phyloP scores from a whole-genome alignment of 2,113 vertebrate species.

The Oryzias celebensis region DNA sequence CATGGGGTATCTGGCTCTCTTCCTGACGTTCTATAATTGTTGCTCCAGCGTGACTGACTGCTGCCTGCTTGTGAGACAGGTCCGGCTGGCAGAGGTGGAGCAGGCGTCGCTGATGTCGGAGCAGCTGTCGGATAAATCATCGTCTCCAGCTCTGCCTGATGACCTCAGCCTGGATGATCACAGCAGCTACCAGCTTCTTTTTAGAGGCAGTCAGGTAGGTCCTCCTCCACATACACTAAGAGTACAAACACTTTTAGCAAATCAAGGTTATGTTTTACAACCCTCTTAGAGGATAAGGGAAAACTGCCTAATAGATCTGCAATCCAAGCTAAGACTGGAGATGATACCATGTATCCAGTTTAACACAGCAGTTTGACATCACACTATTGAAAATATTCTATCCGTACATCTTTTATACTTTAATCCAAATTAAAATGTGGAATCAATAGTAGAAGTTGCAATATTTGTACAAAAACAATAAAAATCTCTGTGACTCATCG shows the following conservation, averaged over 20 bases:
- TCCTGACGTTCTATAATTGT: background rate
- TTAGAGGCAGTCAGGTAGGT: constrained; percentile 81
- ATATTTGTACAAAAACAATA: no score
- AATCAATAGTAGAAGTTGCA: no score
- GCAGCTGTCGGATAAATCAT: constrained; percentile 91
- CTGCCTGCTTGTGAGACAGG: constrained; percentile 69
- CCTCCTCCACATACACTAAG: background rate
- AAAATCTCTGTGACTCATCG: no score
- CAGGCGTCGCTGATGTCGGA: constrained; percentile 89
- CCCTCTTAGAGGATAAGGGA: no score
- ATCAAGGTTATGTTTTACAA: background rate
- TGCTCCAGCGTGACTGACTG: background rate
- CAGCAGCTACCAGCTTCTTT: constrained; percentile 80
- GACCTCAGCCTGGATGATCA: constrained; percentile 89
- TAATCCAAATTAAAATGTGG: no score
- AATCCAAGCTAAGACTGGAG: no score
- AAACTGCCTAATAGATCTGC: no score
- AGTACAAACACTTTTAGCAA: constrained; percentile 1
- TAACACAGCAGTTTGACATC: no score
- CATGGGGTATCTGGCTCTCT: background rate
- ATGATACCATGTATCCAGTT: no score
- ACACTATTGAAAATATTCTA: no score
- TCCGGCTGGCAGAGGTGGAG: constrained; percentile 94
- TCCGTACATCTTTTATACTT: no score
- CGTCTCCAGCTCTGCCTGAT: constrained; percentile 88